Evolutionary conservation across 2,888 invertebrate genomes (phyloP), one percentile per base, ranked within the genome.

Genomic region (Brachyptera putata): DNA sequence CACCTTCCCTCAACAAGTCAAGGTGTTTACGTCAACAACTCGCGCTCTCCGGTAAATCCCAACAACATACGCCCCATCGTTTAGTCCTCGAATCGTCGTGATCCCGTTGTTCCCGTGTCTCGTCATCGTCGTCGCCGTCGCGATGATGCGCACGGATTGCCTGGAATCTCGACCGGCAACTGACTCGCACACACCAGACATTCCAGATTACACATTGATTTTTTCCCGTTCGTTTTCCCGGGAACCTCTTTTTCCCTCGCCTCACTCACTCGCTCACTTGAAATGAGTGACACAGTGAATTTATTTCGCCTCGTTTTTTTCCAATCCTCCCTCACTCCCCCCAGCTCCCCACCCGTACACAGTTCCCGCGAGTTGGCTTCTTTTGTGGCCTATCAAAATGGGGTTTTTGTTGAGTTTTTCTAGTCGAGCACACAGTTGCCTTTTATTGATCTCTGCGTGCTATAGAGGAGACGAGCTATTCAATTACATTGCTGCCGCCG

Each of bases 201-300:
- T 50, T 50, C 49, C 26, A 50, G 36, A 53, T 53, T 53, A 37
- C 36, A 24, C 46, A 43, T 57, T 57, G 46, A 48, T 57, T 57
- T 57, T 57, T 57, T 57, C 49, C 49, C 36, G n/a, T 36, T 21
- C 46, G 53, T 53, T 53, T n/a, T 53, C 53, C 53, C 53, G 36
- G 53, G 36, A 53, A 34, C 64, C 58, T 64, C 66, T 64, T 63
- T 64, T 63, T 64, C 67, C 62, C 64, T 64, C 65, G 65, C 58
- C 59, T 60, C 61, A 60, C 66, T 64, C 67, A 65, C 67, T 53
- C 16, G 21, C 56, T 56, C 55, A 16, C 55, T n/a, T 24, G 21
- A 36, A 36, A 34, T 53, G 37, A 36, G 34, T 53, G 53, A 53
- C 53, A 46, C 18, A 7, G 16, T 7, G 18, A 14, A 53, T 53